phyloP scores from a whole-genome alignment of 2,113 vertebrate genomes.

The Epinephelus fuscoguttatus region DNA sequence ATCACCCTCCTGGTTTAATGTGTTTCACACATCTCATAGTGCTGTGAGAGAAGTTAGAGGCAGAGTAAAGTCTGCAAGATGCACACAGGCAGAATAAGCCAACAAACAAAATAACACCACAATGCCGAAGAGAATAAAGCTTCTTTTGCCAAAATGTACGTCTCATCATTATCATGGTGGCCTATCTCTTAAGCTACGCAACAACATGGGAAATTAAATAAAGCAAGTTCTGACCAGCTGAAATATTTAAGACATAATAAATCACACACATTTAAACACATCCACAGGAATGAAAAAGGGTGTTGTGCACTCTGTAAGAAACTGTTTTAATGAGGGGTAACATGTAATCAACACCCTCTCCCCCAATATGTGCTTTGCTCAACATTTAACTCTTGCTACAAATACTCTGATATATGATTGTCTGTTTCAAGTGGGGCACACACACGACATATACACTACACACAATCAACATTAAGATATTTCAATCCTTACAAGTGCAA shows the following conservation, averaged over 20 bases:
- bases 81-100: constrained; percentile 1
- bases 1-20: not conserved
- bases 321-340: not conserved
- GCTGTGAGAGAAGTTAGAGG: not conserved
- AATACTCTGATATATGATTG: constrained; percentile 13
- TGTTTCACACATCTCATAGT: constrained; percentile 7
- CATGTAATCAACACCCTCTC: constrained; percentile 2
- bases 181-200: not conserved
- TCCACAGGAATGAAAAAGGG: not conserved
- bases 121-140: not conserved
- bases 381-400: constrained; percentile 12
- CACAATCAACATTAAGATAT: not conserved
- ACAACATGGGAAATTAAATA: constrained; percentile 7
- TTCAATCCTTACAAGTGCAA: constrained; percentile 6
- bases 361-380: constrained; percentile 28
- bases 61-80: constrained; percentile 6
- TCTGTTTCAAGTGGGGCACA: not conserved
- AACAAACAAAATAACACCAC: not conserved
- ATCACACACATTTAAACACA: not conserved
- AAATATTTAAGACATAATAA: constrained; percentile 3
- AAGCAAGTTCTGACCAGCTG: not conserved
- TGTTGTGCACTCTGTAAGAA: not conserved
- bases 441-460: not conserved
- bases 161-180: not conserved
- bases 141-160: not conserved